These are phyloP conservation scores for Ochropleura plecta DNA, from an alignment of 2,888 invertebrate genomes.

Conservation along the genomic window DNA sequence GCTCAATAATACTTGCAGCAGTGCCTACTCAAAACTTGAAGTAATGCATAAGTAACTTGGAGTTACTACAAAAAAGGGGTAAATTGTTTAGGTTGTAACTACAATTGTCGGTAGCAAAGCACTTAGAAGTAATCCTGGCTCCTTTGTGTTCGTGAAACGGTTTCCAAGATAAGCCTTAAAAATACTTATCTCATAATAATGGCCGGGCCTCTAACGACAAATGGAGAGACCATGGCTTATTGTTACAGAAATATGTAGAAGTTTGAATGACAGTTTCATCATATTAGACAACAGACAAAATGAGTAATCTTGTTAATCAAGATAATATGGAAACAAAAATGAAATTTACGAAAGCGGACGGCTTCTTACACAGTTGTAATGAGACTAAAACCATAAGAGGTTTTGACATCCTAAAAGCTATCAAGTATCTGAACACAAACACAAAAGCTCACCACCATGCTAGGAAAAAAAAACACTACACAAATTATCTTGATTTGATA, in stretches of 20 bases:
- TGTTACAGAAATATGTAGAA: constrained; percentile 56
- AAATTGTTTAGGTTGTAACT: constrained; percentile 51
- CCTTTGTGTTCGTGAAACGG: constrained; percentile 78
- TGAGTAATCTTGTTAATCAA: background rate
- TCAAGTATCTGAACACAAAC: background rate
- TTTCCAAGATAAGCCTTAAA: constrained; percentile 77
- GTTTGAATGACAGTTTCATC: constrained; percentile 55
- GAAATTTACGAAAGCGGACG: background rate
- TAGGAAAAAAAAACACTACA: background rate
- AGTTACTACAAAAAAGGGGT: constrained; percentile 48
- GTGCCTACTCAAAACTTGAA: constrained; percentile 30
- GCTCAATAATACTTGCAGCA: constrained; percentile 17
- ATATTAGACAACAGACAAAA: constrained; percentile 1
- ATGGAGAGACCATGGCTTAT: constrained; percentile 64
- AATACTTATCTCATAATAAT: constrained; percentile 65
- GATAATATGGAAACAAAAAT: background rate
- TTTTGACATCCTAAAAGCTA: background rate
- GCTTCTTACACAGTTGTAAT: background rate
- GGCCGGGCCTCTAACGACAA: constrained; percentile 69
- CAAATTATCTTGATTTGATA: background rate
- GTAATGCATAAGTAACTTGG: constrained; percentile 21
- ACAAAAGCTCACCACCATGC: background rate
- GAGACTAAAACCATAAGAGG: background rate
- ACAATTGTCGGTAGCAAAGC: constrained; percentile 72
- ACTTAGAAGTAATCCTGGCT: constrained; percentile 72